Base-by-base conservation (phyloP, 2,888 invertebrate genomes). In the Endotricha flammealis region DNA sequence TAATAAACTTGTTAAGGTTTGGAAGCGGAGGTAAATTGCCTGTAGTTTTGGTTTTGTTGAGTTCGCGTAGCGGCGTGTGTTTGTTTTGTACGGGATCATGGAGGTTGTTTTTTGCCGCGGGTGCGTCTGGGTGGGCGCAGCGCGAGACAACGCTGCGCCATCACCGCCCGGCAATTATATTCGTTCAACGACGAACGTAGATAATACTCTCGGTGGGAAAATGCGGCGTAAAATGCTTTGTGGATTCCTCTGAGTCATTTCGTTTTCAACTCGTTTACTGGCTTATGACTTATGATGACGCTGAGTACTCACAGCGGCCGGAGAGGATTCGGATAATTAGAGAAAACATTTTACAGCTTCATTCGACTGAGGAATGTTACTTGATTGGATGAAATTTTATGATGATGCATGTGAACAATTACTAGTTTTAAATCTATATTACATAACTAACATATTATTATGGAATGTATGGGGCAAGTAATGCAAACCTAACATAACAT, bases 1-100 rank as follows among this genome's bases (percentile, higher is more conserved):
- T 86, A 85, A 85, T 87, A 86, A 83, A 86, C 85, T 86, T 83
- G 86, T 86, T 85, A 83, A 72, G 73, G 76, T 77, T 80, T 79
- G 70, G 79, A 71, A 78, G 72, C 71, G 71, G 64, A 80, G 75
- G 81, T 79, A 77, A 81, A 81, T 82, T 79, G 74, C 71, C 63
- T 59, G 65, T 55, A 46, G 72, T 76, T 79, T 77, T 83, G 69
- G 74, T 83, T 81, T 82, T 85, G 75, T 82, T 85, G 64, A 75
- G 79, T 77, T 80, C 68, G 78, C 79, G 72, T 78, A 78, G 70
- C 74, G 77, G 80, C 63, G 63, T 68, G 57, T 83, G 74, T 83
- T 82, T 85, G 82, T 81, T 85, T 83, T 79, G 74, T 80, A 54
- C 63, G 70, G 73, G 71, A 73, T 79, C 71, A 64, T 68, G 59